Evolutionary conservation across 2,113 vertebrate species (phyloP), one percentile per base, ranked within the genome.

Genomic region (Hucho hucho): DNA sequence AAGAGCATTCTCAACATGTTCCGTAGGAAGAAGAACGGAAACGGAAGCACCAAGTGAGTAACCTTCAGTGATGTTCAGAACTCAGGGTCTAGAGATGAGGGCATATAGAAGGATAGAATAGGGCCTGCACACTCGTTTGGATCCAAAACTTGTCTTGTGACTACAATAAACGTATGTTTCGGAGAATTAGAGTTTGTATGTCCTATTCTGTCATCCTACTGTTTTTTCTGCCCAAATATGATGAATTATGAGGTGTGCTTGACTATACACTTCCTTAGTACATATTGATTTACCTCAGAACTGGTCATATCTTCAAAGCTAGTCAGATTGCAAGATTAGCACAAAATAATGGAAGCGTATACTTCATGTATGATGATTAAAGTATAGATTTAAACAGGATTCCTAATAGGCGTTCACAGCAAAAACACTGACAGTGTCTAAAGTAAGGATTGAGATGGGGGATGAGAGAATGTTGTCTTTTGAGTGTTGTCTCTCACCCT

Each of bases 1-100:
- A 99, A 96, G 92, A 96, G 94, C 76, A 94, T 99, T 88, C 92
- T 99, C 85, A 98, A 95, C 82, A 98, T 99, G 83, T 99, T 99
- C 93, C 95, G 96, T 70, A 94, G 96, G 86, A 99, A 99, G 95
- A 99, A 98, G 89, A 92, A 95, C 1, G 91, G 85, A 74, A 78
- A 95, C 9, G 95, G 95, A 81, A 98, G 94, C 56, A 88, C 97
- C 85, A 99, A 97, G 98, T 99, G 91, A 97, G 96, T 95, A 46
- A 58, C 20, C n/a, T 67, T 80, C 79, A 37, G n/a, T 4, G 49
- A 56, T 82, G 58, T 79, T 79, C 6, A 49, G 77, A 46, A 32
- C 2, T 2, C 6, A 63, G 22, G n/a, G 66, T 69, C 74, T 73
- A 32, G 61, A 26, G 73, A 29, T 47, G 20, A 65, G 29, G 49